Conservation (phyloP, 2,113 vertebrate species). For the Acanthochromis polyacanthus region DNA sequence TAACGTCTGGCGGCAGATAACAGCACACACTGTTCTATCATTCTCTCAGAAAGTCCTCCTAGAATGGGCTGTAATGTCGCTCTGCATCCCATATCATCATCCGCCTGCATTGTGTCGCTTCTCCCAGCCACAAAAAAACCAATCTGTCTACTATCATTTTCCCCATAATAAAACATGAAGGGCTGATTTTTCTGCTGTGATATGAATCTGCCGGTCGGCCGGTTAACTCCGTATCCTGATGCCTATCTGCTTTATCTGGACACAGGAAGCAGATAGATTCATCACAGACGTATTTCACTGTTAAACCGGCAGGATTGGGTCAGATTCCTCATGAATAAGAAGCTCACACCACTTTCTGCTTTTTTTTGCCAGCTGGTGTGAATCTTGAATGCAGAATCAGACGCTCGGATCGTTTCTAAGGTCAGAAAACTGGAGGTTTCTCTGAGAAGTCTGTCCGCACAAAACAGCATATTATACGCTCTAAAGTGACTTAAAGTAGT, state of each 20-base stretch:
- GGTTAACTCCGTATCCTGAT: conserved; percentile 67
- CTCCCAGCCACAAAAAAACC: conserved; percentile 54
- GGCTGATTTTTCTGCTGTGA: conserved; percentile 31
- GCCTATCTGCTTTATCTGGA: conserved; percentile 70
- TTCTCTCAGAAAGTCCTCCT: conserved; percentile 66
- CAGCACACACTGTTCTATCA: conserved; percentile 68
- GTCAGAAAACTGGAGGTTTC: too few species aligned
- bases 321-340: conserved; percentile 70
- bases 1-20: conserved; percentile 69
- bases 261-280: conserved; percentile 57
- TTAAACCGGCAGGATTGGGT: conserved; percentile 67
- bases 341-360: conserved; percentile 11
- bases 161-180: conserved; percentile 63
- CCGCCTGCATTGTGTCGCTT: conserved; percentile 50
- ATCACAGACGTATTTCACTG: conserved; percentile 61
- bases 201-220: conserved; percentile 59
- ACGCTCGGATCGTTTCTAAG: neutral
- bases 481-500: too few species aligned
- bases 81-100: conserved; percentile 59
- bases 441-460: too few species aligned
- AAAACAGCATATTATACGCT: too few species aligned
- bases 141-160: conserved; percentile 68
- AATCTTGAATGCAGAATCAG: conserved; percentile 29
- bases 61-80: conserved; percentile 67
- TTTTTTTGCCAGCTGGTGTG: neutral